These are phyloP conservation scores for Hoplostethus mediterraneus DNA, from an alignment of 2,797 vertebrate species.

Conservation along the genomic window DNA sequence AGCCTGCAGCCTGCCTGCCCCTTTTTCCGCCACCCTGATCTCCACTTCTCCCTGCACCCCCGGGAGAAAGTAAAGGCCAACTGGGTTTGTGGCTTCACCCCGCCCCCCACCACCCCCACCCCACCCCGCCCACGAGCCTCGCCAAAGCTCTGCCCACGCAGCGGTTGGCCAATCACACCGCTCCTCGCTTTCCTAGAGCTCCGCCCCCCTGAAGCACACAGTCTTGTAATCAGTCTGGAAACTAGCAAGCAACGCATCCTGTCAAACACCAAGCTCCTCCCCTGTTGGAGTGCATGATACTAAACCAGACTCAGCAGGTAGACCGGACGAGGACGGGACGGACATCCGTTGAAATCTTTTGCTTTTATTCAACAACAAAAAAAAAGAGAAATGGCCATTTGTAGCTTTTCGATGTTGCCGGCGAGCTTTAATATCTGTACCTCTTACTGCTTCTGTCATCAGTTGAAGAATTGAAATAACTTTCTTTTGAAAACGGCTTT, in stretches of 20 bases:
- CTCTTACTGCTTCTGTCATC: slow-evolving; percentile 59
- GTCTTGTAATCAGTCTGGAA: slow-evolving; percentile 47
- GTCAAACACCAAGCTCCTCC: slow-evolving; percentile 27
- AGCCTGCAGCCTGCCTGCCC: slow-evolving; percentile 54
- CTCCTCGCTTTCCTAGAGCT: slow-evolving; percentile 67
- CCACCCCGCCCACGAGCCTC: slow-evolving; percentile 78
- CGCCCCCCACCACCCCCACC: slow-evolving; percentile 78
- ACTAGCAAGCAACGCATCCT: slow-evolving; percentile 41
- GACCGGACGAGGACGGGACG: slow-evolving; percentile 22
- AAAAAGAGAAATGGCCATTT: slow-evolving; percentile 50
- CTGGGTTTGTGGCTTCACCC: slow-evolving; percentile 41
- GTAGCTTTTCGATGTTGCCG: slow-evolving; percentile 72
- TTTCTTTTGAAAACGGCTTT: slow-evolving; percentile 61
- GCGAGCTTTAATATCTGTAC: slow-evolving; percentile 62
- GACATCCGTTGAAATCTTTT: slow-evolving; percentile 28
- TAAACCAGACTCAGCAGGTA: slow-evolving; percentile 10
- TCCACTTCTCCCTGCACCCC: slow-evolving; percentile 51
- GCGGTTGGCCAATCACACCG: slow-evolving; percentile 62
- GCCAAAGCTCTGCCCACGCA: slow-evolving; percentile 90
- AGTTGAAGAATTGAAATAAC: slow-evolving; percentile 56
- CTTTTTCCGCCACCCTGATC: slow-evolving; percentile 16
- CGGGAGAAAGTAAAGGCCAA: slow-evolving; percentile 84
- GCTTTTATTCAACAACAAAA: slow-evolving; percentile 46
- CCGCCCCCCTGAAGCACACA: slow-evolving; percentile 53
- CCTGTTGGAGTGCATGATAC: slow-evolving; percentile 51